A percentile compares a stretch with the other conserved stretches of the same genome.
These are phyloP conservation scores for Lerema accius DNA, from an alignment of 1,140 invertebrate species.

Conservation along the genomic window DNA sequence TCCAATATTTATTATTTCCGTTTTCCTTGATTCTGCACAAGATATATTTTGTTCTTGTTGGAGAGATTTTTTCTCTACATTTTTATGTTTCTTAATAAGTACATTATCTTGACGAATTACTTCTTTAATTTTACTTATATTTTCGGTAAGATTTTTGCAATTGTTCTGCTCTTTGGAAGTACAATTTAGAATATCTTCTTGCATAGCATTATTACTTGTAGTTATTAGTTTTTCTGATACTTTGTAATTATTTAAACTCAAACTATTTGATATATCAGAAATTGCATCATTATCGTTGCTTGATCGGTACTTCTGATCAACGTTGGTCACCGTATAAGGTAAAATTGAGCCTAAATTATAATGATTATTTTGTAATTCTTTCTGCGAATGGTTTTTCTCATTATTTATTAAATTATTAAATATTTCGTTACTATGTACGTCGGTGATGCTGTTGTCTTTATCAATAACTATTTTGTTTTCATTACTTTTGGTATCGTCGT, in stretches of 20 bases:
- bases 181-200: neutral
- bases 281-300: no score
- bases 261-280: neutral
- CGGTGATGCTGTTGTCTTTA: neutral
- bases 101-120: no score
- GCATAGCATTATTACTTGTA: neutral
- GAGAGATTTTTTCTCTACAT: no score
- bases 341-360: no score
- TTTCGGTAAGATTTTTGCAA: neutral
- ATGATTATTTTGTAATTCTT: no score
- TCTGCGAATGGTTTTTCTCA: no score
- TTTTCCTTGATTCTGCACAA: neutral
- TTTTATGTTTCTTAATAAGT: no score
- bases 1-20: neutral
- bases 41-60: neutral
- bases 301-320: no score
- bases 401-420: no score
- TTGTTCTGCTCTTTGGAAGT: neutral
- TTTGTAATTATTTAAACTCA: neutral
- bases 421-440: neutral
- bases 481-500: conserved; percentile 3
- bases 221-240: no score
- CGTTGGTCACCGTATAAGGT: no score
- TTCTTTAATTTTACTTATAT: neutral
- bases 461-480: neutral